Percentiles rank a stretch among this genome's conserved stretches.
Evolutionary conservation across 1,140 invertebrate species (phyloP).

Genomic region (Metopolophium dirhodum): DNA sequence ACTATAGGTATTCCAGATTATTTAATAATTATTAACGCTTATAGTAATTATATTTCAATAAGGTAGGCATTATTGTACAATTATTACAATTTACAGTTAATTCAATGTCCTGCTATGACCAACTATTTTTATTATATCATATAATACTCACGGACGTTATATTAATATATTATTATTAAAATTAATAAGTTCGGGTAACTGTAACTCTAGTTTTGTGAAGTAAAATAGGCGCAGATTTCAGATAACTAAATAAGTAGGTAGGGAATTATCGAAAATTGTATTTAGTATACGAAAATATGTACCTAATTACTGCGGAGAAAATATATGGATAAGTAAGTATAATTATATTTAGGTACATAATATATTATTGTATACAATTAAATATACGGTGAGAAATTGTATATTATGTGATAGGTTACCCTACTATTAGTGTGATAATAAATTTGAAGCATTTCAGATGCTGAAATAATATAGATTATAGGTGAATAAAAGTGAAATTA

Average conservation of each 20-base stretch:
- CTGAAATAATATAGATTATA: too few relatives aligned
- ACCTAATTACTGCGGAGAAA: not conserved
- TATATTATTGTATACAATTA: not conserved
- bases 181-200: not conserved
- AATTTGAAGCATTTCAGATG: too few relatives aligned
- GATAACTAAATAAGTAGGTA: not conserved
- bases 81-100: not conserved
- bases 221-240: not conserved
- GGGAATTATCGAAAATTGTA: not conserved
- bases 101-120: not conserved
- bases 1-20: not conserved
- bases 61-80: not conserved
- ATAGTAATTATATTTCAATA: not conserved
- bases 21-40: not conserved
- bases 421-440: not conserved
- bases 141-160: not conserved
- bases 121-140: not conserved
- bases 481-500: too few relatives aligned
- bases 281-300: not conserved
- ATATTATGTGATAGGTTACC: not conserved
- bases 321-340: not conserved
- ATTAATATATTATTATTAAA: not conserved
- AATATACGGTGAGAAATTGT: not conserved
- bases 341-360: not conserved
- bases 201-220: not conserved